Evolutionary conservation across 2,113 vertebrate genomes (phyloP), one percentile per base, ranked within the genome.

Genomic region (Cavia aperea): DNA sequence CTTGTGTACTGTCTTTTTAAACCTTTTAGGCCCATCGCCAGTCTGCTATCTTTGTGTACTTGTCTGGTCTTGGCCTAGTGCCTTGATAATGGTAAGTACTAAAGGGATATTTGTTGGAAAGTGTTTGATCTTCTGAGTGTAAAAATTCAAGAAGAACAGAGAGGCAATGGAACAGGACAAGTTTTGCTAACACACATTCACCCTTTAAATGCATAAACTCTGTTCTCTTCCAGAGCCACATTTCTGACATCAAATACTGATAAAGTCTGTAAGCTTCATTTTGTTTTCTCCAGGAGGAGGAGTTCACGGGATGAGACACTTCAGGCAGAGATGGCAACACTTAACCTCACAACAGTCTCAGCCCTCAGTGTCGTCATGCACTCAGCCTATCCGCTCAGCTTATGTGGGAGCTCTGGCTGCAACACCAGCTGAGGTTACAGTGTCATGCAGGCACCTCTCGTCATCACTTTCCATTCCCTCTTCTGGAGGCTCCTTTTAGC

Each of bases 381-480:
- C 23, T 49, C 39, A 39, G 39, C 3, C 79, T 29, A 0, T 21
- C 60, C 43, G 3, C 63, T 78, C 58, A 70, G 88, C 43, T 85
- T n/a, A 12, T 15, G 12, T 12, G 51, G 33, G 9, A 39, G 79
- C 12, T 8, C 72, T n/a, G 65, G 73, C 85, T 15, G 8, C 2
- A n/a, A 58, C 33, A 5, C 77, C 92, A 19, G n/a, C 88, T 73
- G 92, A 90, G 88, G 82, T 92, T 56, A 77, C 58, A 14, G 1
- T 39, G 29, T 49, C 4, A 1, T 62, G 58, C 90, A 19, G 88
- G 75, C 1, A 0, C 43, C 92, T 66, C 2, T 13, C n/a, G 11
- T 95, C 96, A 89, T 86, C 92, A 86, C 83, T 96, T 93, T 95
- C 94, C 95, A 88, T 86, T 92, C 79, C 90, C 77, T 89, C 68